Conservation (phyloP, 1,140 invertebrate species). For the Leptoteleia sp. region DNA sequence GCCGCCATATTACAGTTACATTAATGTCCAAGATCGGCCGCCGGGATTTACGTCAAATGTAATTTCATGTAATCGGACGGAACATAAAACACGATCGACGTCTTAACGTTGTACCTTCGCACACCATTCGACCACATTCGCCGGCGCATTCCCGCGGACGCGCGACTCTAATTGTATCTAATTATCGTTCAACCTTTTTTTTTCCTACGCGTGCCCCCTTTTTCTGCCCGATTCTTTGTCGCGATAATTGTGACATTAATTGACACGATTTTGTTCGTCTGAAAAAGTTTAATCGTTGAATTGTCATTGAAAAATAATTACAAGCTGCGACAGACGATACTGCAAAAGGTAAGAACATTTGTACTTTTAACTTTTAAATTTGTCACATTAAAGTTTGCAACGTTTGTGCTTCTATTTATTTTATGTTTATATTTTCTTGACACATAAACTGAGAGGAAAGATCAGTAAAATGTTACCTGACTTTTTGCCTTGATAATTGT, state of each 20-base stretch:
- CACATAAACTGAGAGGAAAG: no score
- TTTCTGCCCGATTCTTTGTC: not conserved
- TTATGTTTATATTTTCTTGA: no score
- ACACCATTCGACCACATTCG: conserved; percentile 20
- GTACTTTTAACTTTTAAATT: no score
- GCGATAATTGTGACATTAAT: conserved; percentile 21
- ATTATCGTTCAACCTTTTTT: conserved; percentile 4
- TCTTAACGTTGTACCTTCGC: conserved; percentile 11
- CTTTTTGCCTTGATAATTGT: no score
- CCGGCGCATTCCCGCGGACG: not conserved
- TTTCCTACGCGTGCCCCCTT: not conserved
- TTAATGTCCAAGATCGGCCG: conserved; percentile 71
- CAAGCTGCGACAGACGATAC: no score
- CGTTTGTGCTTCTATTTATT: no score
- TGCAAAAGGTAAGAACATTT: no score
- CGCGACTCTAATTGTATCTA: conserved; percentile 37
- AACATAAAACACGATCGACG: conserved; percentile 34
- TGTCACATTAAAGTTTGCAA: no score
- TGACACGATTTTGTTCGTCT: conserved; percentile 7
- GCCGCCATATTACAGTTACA: conserved; percentile 75
- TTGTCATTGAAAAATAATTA: conserved; percentile 13
- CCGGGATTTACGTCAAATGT: conserved; percentile 55
- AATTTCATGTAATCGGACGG: conserved; percentile 44
- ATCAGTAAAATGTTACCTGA: no score
- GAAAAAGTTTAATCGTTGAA: not conserved